Percentiles rank a stretch among this genome's conserved stretches.
Conservation (phyloP, 2,113 vertebrate genomes). For the Poecilia latipinna region DNA sequence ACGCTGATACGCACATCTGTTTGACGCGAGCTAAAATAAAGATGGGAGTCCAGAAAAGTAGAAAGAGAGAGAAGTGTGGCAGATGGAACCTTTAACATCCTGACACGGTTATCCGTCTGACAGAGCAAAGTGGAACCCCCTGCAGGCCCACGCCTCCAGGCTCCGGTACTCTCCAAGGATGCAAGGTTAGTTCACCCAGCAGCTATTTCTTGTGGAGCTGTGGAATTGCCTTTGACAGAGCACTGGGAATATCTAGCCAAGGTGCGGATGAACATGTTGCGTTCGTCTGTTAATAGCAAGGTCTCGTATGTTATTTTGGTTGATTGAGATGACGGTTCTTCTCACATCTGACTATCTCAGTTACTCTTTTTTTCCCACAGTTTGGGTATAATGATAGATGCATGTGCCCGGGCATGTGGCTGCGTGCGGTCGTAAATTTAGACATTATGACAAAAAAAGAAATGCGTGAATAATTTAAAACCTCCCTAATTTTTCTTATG, state of each 20-base stretch:
- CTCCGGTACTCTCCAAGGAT: slow-evolving; percentile 39
- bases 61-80: neutral
- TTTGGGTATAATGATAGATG: slow-evolving; percentile 63
- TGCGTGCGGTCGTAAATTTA: slow-evolving; percentile 67
- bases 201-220: slow-evolving; percentile 78
- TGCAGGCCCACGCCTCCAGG: slow-evolving; percentile 22
- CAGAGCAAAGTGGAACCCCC: slow-evolving; percentile 25
- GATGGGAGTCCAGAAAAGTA: neutral
- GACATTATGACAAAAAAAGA: slow-evolving; percentile 70
- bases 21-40: slow-evolving; percentile 2
- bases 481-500: slow-evolving; percentile 80
- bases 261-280: slow-evolving; percentile 81
- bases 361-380: slow-evolving; percentile 71
- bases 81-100: neutral
- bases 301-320: slow-evolving; percentile 81
- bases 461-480: slow-evolving; percentile 78
- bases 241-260: slow-evolving; percentile 80
- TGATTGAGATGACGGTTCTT: slow-evolving; percentile 73
- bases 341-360: slow-evolving; percentile 39
- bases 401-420: slow-evolving; percentile 27
- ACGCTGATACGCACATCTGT: neutral
- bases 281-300: slow-evolving; percentile 80
- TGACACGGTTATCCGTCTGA: neutral
- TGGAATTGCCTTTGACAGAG: slow-evolving; percentile 70
- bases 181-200: slow-evolving; percentile 75